Conservation (phyloP, 2,113 vertebrate genomes). For the Athene cunicularia region DNA sequence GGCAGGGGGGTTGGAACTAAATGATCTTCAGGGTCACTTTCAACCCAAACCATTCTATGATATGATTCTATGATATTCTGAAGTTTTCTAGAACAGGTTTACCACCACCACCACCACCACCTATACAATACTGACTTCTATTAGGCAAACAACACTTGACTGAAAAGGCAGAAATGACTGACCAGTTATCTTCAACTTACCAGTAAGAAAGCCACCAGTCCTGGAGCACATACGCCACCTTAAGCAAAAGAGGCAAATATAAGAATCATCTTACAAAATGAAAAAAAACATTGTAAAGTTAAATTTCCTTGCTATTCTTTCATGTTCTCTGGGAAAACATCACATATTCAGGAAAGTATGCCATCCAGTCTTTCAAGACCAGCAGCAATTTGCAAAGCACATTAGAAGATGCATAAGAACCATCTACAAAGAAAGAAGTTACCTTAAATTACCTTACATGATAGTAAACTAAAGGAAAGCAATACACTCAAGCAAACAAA, state of each 20-base stretch:
- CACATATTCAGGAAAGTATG: constrained; percentile 42
- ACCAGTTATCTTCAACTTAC: constrained; percentile 84
- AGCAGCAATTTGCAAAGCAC: constrained; percentile 59
- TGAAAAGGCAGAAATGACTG: background rate
- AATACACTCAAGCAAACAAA: constrained; percentile 41
- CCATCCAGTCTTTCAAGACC: constrained; percentile 63
- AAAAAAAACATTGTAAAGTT: background rate
- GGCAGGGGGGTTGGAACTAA: too few species aligned
- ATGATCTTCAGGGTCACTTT: too few species aligned
- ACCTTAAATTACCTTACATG: constrained; percentile 54
- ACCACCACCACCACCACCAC: too few species aligned
- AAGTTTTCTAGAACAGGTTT: background rate
- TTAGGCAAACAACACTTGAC: background rate
- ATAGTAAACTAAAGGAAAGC: constrained; percentile 52
- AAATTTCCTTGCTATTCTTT: constrained; percentile 25
- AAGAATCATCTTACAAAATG: background rate
- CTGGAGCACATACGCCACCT: constrained; percentile 87
- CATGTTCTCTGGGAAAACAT: constrained; percentile 57
- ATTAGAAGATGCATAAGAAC: constrained; percentile 40
- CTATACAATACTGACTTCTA: background rate
- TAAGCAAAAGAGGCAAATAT: constrained; percentile 4
- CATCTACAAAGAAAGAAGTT: constrained; percentile 51
- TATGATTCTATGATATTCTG: background rate
- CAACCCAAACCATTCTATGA: too few species aligned
- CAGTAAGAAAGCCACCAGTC: constrained; percentile 98